Evolutionary conservation across 2,797 vertebrate species (phyloP).

Genomic region (Brachymystax lenok): DNA sequence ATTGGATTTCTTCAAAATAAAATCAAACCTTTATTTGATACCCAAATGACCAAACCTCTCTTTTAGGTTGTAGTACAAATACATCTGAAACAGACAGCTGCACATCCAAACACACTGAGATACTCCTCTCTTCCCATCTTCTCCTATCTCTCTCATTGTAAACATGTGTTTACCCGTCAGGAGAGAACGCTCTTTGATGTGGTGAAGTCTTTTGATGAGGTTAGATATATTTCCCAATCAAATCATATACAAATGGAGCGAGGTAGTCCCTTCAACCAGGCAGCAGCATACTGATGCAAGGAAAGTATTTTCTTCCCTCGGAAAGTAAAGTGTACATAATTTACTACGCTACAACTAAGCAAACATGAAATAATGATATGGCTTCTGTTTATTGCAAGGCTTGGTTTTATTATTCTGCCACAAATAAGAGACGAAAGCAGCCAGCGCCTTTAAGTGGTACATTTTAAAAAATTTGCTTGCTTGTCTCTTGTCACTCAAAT

Average conservation of each 20-base stretch:
- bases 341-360: slow-evolving; percentile 59
- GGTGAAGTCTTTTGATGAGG: neutral
- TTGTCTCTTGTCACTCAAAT: slow-evolving; percentile 72
- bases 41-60: neutral
- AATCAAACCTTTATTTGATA: neutral
- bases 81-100: slow-evolving; percentile 11
- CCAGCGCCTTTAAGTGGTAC: slow-evolving; percentile 63
- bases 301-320: slow-evolving; percentile 46
- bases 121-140: too few species aligned
- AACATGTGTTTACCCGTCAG: slow-evolving; percentile 20
- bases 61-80: neutral
- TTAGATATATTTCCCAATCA: slow-evolving; percentile 41
- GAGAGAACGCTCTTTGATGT: slow-evolving; percentile 26
- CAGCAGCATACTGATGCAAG: slow-evolving; percentile 55
- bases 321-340: slow-evolving; percentile 70
- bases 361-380: slow-evolving; percentile 75
- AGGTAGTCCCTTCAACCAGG: slow-evolving; percentile 28
- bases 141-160: slow-evolving; percentile 18
- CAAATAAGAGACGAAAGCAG: slow-evolving; percentile 60
- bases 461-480: slow-evolving; percentile 67
- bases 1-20: neutral
- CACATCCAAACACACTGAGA: neutral
- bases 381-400: slow-evolving; percentile 63
- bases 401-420: slow-evolving; percentile 67
- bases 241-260: slow-evolving; percentile 31